Evolutionary conservation across 2,888 invertebrate genomes (phyloP), one percentile per base, ranked within the genome.

Genomic region (Charanyca ferruginea): DNA sequence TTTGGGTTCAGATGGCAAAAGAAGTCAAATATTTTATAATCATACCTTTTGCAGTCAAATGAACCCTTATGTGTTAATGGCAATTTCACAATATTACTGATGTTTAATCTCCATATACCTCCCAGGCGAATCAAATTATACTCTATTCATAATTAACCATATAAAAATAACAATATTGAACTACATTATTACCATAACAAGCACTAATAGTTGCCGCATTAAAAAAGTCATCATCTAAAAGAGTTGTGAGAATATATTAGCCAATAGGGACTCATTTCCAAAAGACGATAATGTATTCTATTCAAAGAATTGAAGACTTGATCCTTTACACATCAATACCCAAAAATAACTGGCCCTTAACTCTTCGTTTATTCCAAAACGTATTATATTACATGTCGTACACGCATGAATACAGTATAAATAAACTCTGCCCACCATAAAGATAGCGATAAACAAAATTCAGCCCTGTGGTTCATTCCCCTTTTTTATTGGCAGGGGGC

Each of bases 391-490:
- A 93, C 93, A 87, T 86, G 87, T 87, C 86, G 86, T 91, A 92
- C 92, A 92, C 90, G 92, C 91, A 91, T 92, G 91, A 91, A 90
- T 89, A 90, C 90, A 89, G 89, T 90, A 93, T 93, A 93, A 93
- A 94, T 94, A 95, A 94, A 88, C 90, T 90, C 88, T 90, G 90
- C 87, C 92, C 91, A 90, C 93, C 93, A 94, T 94, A 94, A 94
- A 94, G 93, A 94, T 93, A 91, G 90, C 90, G 94, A 95, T 94
- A 94, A 94, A 95, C 94, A 94, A 94, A 94, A 94, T 94, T 94
- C 93, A 90, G 89, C 90, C 91, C 91, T 90, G 89, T 90, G 89
- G 83, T 83, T 89, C 86, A 91, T 90, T 92, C 91, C 94, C 93
- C 92, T 93, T 94, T 94, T 94, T 94, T 94, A 93, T 94, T 94